Percentiles rank a stretch among this genome's conserved stretches.
These are phyloP conservation scores for Lutjanus campechanus DNA, from an alignment of 2,797 vertebrate genomes.

Conservation along the genomic window DNA sequence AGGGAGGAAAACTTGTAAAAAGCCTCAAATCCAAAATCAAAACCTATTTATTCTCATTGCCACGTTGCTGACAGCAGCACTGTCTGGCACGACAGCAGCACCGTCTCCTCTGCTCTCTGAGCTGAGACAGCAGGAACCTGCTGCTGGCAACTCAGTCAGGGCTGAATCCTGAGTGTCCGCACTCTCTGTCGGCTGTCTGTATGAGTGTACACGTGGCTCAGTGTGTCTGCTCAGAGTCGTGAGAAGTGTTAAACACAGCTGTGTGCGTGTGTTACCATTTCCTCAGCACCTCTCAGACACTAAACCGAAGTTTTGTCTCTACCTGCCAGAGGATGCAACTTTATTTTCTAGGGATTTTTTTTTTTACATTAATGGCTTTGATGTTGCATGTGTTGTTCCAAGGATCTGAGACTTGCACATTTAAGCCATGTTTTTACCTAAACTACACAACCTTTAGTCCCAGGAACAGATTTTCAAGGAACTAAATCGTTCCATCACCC, in stretches of 20 bases:
- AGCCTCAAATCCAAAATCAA: conserved; percentile 39
- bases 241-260: background rate
- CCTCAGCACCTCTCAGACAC: conserved; percentile 18
- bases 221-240: conserved; percentile 14
- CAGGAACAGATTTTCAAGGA: too few species aligned
- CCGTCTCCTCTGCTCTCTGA: conserved; percentile 12
- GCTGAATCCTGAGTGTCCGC: conserved; percentile 30
- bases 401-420: background rate
- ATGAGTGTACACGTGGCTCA: background rate
- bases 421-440: background rate
- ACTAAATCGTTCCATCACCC: too few species aligned
- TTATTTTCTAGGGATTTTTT: background rate
- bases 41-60: conserved; percentile 44
- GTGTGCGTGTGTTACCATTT: conserved; percentile 16
- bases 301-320: background rate
- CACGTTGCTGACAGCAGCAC: conserved; percentile 42
- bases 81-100: conserved; percentile 16
- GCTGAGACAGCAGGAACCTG: conserved; percentile 53
- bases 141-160: conserved; percentile 18
- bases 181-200: conserved; percentile 26
- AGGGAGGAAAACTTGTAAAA: conserved; percentile 17
- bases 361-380: too few species aligned
- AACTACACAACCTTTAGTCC: too few species aligned
- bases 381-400: conserved; percentile 1
- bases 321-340: background rate